A percentile compares a stretch with the other conserved stretches of the same genome.
Conservation (phyloP, 2,797 vertebrate genomes). For the Varecia variegata region DNA sequence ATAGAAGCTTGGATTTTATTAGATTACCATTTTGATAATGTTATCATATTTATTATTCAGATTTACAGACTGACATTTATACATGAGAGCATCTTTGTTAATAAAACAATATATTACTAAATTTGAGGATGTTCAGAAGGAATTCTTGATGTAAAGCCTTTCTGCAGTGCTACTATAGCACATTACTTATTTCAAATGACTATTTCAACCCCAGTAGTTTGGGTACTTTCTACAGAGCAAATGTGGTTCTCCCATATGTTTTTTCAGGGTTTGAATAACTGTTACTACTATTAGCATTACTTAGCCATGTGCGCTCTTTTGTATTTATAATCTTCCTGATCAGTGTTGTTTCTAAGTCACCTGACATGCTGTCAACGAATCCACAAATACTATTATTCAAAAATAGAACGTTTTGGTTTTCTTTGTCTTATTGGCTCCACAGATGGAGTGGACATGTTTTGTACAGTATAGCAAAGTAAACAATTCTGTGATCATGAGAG, state of each 20-base stretch:
- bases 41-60: background rate
- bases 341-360: background rate
- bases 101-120: background rate
- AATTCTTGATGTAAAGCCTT: background rate
- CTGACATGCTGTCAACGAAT: background rate
- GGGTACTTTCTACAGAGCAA: background rate
- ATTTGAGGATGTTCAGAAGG: background rate
- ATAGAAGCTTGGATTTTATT: background rate
- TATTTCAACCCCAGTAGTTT: background rate
- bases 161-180: background rate
- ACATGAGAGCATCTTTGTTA: background rate
- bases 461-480: background rate
- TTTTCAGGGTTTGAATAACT: background rate
- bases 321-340: background rate
- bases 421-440: background rate
- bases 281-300: background rate
- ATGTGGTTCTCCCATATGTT: background rate
- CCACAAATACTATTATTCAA: background rate
- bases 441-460: background rate
- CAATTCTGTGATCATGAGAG: background rate
- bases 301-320: background rate
- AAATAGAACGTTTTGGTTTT: background rate
- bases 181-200: background rate
- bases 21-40: background rate
- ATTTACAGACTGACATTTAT: background rate